Conservation (phyloP, 2,797 vertebrate species). For the Microctenopoma steveboyesi region DNA sequence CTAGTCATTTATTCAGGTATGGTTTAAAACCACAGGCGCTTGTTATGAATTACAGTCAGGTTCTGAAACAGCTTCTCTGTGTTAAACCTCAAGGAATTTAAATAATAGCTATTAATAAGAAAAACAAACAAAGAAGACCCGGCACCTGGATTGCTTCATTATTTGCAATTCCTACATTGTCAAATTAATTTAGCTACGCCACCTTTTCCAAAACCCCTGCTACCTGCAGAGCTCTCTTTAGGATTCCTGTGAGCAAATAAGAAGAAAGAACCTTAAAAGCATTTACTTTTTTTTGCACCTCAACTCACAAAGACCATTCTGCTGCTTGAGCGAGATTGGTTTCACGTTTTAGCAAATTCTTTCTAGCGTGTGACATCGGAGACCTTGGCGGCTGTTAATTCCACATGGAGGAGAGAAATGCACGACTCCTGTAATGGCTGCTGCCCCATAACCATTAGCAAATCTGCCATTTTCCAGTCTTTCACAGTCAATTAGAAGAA, state of each 20-base stretch:
- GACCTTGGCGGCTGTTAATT: constrained; percentile 24
- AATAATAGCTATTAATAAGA: neutral
- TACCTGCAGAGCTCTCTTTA: neutral
- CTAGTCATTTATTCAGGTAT: neutral
- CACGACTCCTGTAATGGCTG: constrained; percentile 40
- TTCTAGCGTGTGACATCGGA: constrained; percentile 14
- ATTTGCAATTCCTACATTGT: too few species aligned
- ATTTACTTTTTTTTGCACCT: constrained; percentile 13
- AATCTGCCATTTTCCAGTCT: constrained; percentile 42
- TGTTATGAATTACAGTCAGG: constrained; percentile 11
- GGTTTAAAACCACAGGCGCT: too few species aligned
- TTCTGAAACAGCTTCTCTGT: constrained; percentile 1
- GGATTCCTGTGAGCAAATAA: neutral
- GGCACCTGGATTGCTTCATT: neutral
- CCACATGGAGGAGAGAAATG: constrained; percentile 25
- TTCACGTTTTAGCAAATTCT: constrained; percentile 29
- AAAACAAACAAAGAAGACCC: constrained; percentile 6
- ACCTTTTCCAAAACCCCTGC: neutral
- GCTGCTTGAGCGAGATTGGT: constrained; percentile 16
- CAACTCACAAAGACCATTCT: neutral
- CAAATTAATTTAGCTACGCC: neutral
- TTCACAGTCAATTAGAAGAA: constrained; percentile 56
- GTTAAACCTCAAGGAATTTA: neutral
- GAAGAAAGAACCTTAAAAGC: neutral
- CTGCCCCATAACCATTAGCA: constrained; percentile 41